Evolutionary conservation across 2,888 invertebrate genomes (phyloP).

Genomic region (Drosophila hamatofila): DNA sequence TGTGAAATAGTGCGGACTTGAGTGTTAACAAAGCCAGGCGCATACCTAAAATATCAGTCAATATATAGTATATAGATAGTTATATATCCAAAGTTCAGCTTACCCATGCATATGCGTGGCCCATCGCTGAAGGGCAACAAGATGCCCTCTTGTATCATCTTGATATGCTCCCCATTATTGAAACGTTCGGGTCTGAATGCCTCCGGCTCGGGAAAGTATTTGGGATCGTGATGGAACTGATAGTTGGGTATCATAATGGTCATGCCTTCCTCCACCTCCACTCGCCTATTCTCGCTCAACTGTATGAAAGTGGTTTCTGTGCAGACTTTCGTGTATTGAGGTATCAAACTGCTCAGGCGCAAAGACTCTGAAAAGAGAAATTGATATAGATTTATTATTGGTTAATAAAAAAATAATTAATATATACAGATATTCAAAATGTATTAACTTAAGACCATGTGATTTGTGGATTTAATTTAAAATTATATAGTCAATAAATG

Average conservation of each 20-base stretch:
- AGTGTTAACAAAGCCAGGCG: slow-evolving; percentile 68
- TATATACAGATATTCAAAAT: no score
- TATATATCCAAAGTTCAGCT: no score
- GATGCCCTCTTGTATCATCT: slow-evolving; percentile 67
- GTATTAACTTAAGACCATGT: no score
- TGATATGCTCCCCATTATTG: slow-evolving; percentile 67
- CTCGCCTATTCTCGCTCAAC: slow-evolving; percentile 43
- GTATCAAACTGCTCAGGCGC: slow-evolving; percentile 72
- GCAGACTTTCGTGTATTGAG: slow-evolving; percentile 72
- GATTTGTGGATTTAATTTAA: no score
- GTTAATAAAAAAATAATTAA: no score
- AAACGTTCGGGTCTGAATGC: slow-evolving; percentile 80
- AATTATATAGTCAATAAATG: no score
- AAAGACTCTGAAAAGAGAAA: slow-evolving; percentile 66
- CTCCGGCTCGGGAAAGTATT: slow-evolving; percentile 73
- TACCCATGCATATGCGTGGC: slow-evolving; percentile 81
- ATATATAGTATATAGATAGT: background rate
- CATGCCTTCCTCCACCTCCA: slow-evolving; percentile 73
- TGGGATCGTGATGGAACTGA: slow-evolving; percentile 80
- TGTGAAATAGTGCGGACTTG: slow-evolving; percentile 69
- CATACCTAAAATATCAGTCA: slow-evolving; percentile 50
- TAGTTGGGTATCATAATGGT: slow-evolving; percentile 81
- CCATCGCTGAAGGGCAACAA: slow-evolving; percentile 83
- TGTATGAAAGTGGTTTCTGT: slow-evolving; percentile 63
- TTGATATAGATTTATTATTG: background rate